These are phyloP conservation scores for Drosophila cognata DNA, from an alignment of 2,888 invertebrate genomes.

Conservation along the genomic window DNA sequence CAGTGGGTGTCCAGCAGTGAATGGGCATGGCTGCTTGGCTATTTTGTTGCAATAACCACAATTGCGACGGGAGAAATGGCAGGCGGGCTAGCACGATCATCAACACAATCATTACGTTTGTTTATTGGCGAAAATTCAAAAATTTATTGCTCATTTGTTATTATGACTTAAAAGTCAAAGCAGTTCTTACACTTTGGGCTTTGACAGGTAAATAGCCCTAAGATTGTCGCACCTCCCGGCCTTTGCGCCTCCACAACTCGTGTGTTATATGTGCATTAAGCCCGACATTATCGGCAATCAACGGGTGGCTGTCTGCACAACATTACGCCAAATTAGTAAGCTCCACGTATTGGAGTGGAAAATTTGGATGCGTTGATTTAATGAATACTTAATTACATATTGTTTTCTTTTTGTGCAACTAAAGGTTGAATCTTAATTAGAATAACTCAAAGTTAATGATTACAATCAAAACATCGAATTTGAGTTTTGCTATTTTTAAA, in stretches of 20 bases:
- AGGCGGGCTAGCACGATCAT: constrained; percentile 40
- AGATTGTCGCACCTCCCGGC: constrained; percentile 35
- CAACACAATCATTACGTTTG: constrained; percentile 74
- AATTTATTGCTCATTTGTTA: constrained; percentile 78
- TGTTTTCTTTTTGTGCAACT: constrained; percentile 14
- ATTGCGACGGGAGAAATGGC: constrained; percentile 4
- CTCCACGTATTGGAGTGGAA: constrained; percentile 17
- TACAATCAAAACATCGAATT: constrained; percentile 14
- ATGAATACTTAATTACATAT: constrained; percentile 36
- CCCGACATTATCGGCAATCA: constrained; percentile 72
- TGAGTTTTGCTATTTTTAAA: constrained; percentile 36
- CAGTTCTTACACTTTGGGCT: constrained; percentile 73
- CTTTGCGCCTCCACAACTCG: neutral
- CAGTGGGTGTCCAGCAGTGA: constrained; percentile 72
- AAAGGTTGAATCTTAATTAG: constrained; percentile 40
- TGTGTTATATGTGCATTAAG: constrained; percentile 69
- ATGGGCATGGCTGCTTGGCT: constrained; percentile 38
- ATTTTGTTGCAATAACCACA: constrained; percentile 25
- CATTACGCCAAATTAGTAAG: constrained; percentile 63
- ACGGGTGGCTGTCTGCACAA: constrained; percentile 49
- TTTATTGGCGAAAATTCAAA: constrained; percentile 79
- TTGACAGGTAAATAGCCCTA: constrained; percentile 64
- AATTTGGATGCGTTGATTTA: constrained; percentile 29
- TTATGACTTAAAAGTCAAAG: constrained; percentile 59
- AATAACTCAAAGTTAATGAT: constrained; percentile 26